Conservation (phyloP, 2,797 vertebrate genomes). For the Tenualosa thibaudeaui region DNA sequence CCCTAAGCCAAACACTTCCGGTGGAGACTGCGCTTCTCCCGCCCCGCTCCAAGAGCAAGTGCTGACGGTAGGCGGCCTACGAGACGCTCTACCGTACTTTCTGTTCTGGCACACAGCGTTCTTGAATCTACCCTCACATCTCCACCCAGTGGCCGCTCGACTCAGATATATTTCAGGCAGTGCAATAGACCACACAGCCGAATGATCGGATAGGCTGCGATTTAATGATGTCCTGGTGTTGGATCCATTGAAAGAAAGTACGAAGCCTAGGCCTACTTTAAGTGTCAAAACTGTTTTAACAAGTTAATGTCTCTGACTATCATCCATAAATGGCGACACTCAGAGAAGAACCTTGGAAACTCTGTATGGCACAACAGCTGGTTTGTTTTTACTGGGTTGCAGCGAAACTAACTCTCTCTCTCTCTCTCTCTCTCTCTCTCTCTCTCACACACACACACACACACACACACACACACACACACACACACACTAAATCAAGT, state of each 20-base stretch:
- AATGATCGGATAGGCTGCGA: too few relatives aligned
- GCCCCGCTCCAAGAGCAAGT: neutral
- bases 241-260: neutral
- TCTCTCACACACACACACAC: too few relatives aligned
- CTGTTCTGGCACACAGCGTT: slow-evolving; percentile 6
- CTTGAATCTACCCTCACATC: neutral
- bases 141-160: neutral
- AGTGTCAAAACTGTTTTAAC: neutral
- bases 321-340: neutral
- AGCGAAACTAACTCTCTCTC: too few relatives aligned
- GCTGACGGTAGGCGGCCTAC: neutral
- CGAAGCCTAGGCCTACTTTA: too few relatives aligned
- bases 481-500: too few relatives aligned
- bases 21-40: neutral
- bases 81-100: neutral
- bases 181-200: too few relatives aligned
- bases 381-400: too few relatives aligned
- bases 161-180: neutral
- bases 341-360: neutral
- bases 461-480: too few relatives aligned
- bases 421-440: too few relatives aligned
- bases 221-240: neutral
- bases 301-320: neutral
- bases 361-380: neutral
- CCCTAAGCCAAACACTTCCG: slow-evolving; percentile 50